Conservation (phyloP, 2,113 vertebrate species). For the Prionailurus viverrinus region DNA sequence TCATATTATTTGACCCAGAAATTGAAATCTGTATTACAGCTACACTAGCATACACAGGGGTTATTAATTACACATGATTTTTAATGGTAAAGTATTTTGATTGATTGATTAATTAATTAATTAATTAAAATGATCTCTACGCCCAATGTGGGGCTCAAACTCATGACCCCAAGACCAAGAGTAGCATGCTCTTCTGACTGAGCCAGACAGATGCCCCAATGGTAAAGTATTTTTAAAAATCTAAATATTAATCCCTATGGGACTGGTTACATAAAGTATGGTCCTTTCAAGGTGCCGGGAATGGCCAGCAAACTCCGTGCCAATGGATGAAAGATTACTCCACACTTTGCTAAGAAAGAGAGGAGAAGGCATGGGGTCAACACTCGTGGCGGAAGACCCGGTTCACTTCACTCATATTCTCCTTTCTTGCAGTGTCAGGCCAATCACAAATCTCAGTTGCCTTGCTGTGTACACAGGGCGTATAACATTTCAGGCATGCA, state of each 20-base stretch:
- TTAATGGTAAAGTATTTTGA: constrained; percentile 4
- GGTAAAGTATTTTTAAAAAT: constrained; percentile 16
- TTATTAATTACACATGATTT: constrained; percentile 19
- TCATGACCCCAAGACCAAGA: background rate
- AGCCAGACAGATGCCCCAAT: background rate
- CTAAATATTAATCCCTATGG: constrained; percentile 13
- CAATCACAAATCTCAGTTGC: too few relatives aligned
- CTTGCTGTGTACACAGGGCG: too few relatives aligned
- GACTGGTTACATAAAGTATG: background rate
- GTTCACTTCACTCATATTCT: too few relatives aligned
- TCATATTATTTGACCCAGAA: background rate
- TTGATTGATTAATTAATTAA: background rate
- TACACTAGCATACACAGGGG: constrained; percentile 18
- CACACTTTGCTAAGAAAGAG: too few relatives aligned
- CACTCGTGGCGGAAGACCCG: too few relatives aligned
- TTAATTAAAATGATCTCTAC: background rate
- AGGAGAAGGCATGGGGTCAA: too few relatives aligned
- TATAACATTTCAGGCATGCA: too few relatives aligned
- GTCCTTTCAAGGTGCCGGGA: background rate
- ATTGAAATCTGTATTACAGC: background rate
- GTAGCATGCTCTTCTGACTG: background rate
- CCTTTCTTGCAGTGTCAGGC: too few relatives aligned
- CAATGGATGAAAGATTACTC: too few relatives aligned
- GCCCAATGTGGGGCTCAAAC: background rate
- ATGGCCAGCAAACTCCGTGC: too few relatives aligned